Percentiles rank a stretch among this genome's conserved stretches.
Evolutionary conservation across 2,113 vertebrate species (phyloP).

Genomic region (Caranx melampygus): DNA sequence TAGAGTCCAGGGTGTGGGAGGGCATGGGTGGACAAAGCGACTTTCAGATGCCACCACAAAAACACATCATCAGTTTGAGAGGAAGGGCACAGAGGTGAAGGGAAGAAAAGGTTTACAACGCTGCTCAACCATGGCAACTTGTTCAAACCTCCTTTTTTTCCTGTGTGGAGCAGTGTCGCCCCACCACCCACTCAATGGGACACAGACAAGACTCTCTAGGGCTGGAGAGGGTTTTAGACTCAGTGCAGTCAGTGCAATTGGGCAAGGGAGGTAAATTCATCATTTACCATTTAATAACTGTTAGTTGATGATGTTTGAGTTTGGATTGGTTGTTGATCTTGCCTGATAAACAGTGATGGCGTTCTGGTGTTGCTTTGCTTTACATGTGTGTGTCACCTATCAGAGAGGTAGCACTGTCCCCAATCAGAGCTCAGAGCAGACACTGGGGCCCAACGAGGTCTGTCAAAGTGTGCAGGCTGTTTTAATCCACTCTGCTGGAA

Average conservation of each 20-base stretch:
- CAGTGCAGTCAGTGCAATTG: not conserved
- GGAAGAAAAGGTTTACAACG: conserved; percentile 57
- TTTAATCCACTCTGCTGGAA: conserved; percentile 79
- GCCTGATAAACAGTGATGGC: not conserved
- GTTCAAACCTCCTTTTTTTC: conserved; percentile 47
- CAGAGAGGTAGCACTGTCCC: conserved; percentile 55
- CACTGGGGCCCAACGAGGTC: conserved; percentile 64
- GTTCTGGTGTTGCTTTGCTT: conserved; percentile 12
- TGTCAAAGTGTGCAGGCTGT: conserved; percentile 69
- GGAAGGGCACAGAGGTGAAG: conserved; percentile 67
- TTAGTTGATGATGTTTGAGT: not conserved
- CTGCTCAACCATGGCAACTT: conserved; percentile 69
- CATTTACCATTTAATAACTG: not conserved
- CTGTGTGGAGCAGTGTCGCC: conserved; percentile 50
- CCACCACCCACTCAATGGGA: conserved; percentile 51
- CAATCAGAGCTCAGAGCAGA: conserved; percentile 67
- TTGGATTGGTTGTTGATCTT: conserved; percentile 5
- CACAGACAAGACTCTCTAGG: conserved; percentile 44
- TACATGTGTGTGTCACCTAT: conserved; percentile 40
- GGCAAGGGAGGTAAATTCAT: conserved; percentile 14
- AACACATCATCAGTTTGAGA: conserved; percentile 60
- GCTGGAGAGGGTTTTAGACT: conserved; percentile 9
- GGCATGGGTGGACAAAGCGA: conserved; percentile 69
- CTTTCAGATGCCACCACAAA: conserved; percentile 75
- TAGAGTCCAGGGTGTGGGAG: conserved; percentile 15